Conservation (phyloP, 2,888 invertebrate genomes). For the Colostygia pectinataria region DNA sequence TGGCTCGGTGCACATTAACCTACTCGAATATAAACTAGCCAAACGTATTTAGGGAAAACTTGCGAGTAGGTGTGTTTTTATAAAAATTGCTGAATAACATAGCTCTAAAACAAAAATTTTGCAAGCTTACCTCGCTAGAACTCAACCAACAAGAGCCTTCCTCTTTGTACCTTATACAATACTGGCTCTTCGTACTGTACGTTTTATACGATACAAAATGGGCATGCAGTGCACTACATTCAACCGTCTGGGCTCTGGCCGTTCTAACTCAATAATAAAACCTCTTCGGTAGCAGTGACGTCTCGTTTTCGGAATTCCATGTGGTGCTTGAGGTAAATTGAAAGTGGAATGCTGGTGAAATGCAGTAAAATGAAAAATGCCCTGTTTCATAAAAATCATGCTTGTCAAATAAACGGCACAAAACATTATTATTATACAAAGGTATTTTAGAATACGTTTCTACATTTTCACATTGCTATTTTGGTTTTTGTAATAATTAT, state of each 20-base stretch:
- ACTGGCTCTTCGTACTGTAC: slow-evolving; percentile 47
- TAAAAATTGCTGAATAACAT: no score
- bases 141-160: slow-evolving; percentile 40
- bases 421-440: no score
- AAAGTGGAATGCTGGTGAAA: slow-evolving; percentile 12
- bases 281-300: slow-evolving; percentile 64
- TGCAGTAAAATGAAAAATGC: slow-evolving; percentile 9
- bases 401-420: background rate
- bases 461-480: no score
- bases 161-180: slow-evolving; percentile 60
- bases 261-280: slow-evolving; percentile 79
- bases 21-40: no score
- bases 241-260: slow-evolving; percentile 59
- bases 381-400: background rate
- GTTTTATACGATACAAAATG: slow-evolving; percentile 38
- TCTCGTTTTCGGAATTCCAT: slow-evolving; percentile 60
- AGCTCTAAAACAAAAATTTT: background rate
- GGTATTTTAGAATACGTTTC: no score
- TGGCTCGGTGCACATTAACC: no score
- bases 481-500: no score
- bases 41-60: no score
- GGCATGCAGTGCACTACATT: slow-evolving; percentile 62
- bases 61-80: no score
- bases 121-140: background rate
- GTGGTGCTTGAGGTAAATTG: slow-evolving; percentile 21